Conservation (phyloP, 2,797 vertebrate species). For the Gambelia wislizenii region DNA sequence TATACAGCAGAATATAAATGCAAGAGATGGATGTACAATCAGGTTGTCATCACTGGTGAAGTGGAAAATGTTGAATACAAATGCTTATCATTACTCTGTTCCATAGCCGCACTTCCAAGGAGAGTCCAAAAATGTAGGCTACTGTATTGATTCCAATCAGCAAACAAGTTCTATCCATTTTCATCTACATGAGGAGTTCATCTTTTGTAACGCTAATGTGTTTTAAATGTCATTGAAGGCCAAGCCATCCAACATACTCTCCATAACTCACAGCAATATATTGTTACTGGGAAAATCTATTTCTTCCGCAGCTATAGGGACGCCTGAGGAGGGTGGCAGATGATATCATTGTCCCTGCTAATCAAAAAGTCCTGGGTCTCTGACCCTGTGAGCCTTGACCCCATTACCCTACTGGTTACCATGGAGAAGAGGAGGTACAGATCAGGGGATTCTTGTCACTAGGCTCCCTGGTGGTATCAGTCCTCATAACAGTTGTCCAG, state of each 20-base stretch:
- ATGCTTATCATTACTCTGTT: background rate
- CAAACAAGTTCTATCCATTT: background rate
- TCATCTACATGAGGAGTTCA: background rate
- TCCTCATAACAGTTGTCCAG: background rate
- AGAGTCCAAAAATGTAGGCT: background rate
- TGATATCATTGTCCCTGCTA: background rate
- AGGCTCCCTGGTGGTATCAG: background rate
- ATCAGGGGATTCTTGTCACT: background rate
- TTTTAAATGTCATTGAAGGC: background rate
- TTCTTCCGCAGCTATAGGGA: background rate
- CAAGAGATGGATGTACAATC: background rate
- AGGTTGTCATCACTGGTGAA: background rate
- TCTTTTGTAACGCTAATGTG: background rate
- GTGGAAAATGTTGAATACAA: background rate
- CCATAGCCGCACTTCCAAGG: background rate
- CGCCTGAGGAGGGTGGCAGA: background rate
- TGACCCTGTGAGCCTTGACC: background rate
- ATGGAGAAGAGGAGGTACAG: background rate
- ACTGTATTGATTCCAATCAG: background rate
- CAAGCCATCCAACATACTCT: background rate
- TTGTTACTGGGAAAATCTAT: background rate
- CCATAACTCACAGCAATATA: background rate
- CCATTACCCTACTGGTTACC: background rate
- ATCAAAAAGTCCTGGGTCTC: background rate
- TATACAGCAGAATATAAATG: too few relatives aligned